A percentile compares a stretch with the other conserved stretches of the same genome.
Evolutionary conservation across 2,797 vertebrate species (phyloP).

Genomic region (Chelonia mydas): DNA sequence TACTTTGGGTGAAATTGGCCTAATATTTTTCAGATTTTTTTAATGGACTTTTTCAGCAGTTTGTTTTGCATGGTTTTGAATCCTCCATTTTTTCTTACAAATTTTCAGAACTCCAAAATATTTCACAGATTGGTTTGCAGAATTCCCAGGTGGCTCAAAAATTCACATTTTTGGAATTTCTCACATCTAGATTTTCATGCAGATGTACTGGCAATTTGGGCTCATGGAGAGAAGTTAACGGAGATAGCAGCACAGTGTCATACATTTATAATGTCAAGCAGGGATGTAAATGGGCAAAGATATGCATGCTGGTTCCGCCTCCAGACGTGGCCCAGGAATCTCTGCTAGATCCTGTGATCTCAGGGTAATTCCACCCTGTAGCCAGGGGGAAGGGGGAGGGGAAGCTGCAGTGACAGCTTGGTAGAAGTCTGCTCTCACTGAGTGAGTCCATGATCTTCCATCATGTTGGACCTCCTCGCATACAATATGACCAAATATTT

Average conservation of each 20-base stretch:
- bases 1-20: neutral
- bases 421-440: neutral
- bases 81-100: neutral
- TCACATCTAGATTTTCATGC: neutral
- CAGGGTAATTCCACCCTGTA: neutral
- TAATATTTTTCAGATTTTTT: neutral
- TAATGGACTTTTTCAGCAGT: neutral
- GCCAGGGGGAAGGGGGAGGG: neutral
- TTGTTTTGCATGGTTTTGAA: constrained; percentile 10
- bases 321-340: neutral
- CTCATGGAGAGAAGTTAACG: neutral
- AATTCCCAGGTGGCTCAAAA: neutral
- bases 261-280: neutral
- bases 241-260: neutral
- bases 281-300: neutral
- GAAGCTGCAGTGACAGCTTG: neutral
- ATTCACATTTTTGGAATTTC: neutral
- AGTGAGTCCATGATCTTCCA: neutral
- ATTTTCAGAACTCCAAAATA: neutral
- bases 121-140: neutral
- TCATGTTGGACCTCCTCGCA: neutral
- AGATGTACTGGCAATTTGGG: neutral
- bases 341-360: neutral
- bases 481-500: neutral
- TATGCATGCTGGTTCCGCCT: accelerated